phyloP scores from a whole-genome alignment of 2,888 invertebrate species.

The Macropis europaea region DNA sequence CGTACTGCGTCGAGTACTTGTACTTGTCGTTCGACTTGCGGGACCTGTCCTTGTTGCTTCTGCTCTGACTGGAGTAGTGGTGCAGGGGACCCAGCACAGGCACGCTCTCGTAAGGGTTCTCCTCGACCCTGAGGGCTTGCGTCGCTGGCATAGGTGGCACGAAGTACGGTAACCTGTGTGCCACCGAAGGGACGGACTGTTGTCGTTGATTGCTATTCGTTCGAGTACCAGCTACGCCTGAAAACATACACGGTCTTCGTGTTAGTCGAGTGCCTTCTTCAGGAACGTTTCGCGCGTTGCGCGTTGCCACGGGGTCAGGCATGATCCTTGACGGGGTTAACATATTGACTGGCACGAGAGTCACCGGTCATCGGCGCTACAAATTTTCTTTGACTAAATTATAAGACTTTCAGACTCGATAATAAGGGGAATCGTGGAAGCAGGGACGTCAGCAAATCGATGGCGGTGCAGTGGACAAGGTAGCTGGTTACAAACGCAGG shows the following conservation, averaged over 20 bases:
- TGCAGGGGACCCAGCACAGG: constrained; percentile 84
- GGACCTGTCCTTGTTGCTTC: constrained; percentile 82
- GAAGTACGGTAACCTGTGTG: constrained; percentile 75
- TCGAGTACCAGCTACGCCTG: constrained; percentile 74
- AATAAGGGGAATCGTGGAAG: too few relatives aligned
- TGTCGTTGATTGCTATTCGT: constrained; percentile 71
- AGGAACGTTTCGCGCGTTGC: too few relatives aligned
- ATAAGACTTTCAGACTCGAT: too few relatives aligned
- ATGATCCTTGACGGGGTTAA: too few relatives aligned
- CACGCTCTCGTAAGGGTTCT: constrained; percentile 85
- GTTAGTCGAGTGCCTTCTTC: too few relatives aligned
- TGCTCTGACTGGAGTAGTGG: constrained; percentile 69
- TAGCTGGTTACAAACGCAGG: too few relatives aligned
- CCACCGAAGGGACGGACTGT: constrained; percentile 75
- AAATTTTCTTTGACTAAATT: too few relatives aligned
- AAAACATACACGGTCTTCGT: not conserved
- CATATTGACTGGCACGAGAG: too few relatives aligned
- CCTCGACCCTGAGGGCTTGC: constrained; percentile 77
- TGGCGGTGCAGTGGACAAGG: too few relatives aligned
- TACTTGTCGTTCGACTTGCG: constrained; percentile 77
- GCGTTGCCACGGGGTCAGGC: too few relatives aligned
- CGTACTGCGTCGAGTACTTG: constrained; percentile 63
- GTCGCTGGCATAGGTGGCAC: constrained; percentile 76
- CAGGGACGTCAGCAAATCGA: too few relatives aligned
- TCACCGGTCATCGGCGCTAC: too few relatives aligned